These are phyloP conservation scores for Empidonax alnorum DNA, from an alignment of 2,113 vertebrate genomes.

Conservation along the genomic window DNA sequence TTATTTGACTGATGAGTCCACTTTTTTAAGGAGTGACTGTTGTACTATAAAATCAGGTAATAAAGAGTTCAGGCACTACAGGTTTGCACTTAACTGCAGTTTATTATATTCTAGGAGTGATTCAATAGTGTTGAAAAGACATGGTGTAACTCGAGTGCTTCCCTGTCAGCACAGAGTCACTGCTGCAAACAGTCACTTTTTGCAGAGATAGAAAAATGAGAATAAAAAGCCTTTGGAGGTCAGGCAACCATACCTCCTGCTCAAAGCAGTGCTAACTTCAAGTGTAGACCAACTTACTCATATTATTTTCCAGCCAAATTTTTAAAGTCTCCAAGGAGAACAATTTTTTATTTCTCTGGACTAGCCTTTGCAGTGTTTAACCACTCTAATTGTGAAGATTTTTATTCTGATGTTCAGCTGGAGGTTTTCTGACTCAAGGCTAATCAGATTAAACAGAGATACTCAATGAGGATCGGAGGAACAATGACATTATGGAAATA, in stretches of 20 bases:
- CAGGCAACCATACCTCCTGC: neutral
- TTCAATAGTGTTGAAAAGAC: conserved; percentile 25
- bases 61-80: conserved; percentile 66
- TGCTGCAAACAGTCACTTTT: neutral
- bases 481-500: neutral
- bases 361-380: neutral
- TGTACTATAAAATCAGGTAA: conserved; percentile 63
- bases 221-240: neutral
- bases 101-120: conserved; percentile 65
- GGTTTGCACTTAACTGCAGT: conserved; percentile 50
- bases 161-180: conserved; percentile 1
- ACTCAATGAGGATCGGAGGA: neutral
- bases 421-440: neutral
- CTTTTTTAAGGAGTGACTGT: conserved; percentile 50
- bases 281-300: neutral
- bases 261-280: neutral
- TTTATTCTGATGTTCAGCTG: neutral
- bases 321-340: neutral
- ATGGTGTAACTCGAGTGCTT: conserved; percentile 49
- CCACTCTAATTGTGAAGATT: neutral
- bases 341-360: neutral
- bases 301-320: neutral
- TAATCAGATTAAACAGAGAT: neutral
- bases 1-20: conserved; percentile 65
- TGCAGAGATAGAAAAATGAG: neutral